Evolutionary conservation across 2,888 invertebrate genomes (phyloP).

Genomic region (Abrostola tripartita): DNA sequence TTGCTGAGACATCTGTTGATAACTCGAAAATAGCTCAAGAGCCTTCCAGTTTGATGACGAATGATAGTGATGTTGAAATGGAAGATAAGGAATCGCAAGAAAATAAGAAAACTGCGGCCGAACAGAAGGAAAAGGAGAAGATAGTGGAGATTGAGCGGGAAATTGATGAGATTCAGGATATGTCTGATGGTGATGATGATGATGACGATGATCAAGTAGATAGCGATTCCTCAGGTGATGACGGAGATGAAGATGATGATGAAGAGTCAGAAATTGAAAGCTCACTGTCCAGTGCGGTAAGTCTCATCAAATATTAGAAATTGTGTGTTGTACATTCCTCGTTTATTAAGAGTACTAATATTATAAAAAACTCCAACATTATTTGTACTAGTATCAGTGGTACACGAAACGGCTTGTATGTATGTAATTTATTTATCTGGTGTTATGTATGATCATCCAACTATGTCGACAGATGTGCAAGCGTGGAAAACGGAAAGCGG

Average conservation of each 20-base stretch:
- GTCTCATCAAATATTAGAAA: neutral
- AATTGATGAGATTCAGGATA: conserved; percentile 81
- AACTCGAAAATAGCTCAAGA: conserved; percentile 55
- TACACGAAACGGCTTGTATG: neutral
- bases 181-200: conserved; percentile 68
- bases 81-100: conserved; percentile 58
- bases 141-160: conserved; percentile 84
- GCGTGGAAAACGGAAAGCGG: neutral
- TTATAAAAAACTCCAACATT: neutral
- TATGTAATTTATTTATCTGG: neutral
- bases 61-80: conserved; percentile 78
- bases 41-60: conserved; percentile 77
- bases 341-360: no score
- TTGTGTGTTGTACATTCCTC: no score
- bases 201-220: conserved; percentile 49
- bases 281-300: conserved; percentile 48
- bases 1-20: conserved; percentile 58
- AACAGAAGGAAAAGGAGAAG: conserved; percentile 77
- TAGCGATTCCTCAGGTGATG: conserved; percentile 31
- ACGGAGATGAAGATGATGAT: conserved; percentile 10
- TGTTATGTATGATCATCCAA: conserved; percentile 1
- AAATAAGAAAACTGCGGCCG: conserved; percentile 62
- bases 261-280: conserved; percentile 30
- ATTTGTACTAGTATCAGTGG: neutral
- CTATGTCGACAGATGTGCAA: conserved; percentile 13